Base-by-base conservation (phyloP, 2,888 invertebrate species). In the Agonopterix subpropinquella region DNA sequence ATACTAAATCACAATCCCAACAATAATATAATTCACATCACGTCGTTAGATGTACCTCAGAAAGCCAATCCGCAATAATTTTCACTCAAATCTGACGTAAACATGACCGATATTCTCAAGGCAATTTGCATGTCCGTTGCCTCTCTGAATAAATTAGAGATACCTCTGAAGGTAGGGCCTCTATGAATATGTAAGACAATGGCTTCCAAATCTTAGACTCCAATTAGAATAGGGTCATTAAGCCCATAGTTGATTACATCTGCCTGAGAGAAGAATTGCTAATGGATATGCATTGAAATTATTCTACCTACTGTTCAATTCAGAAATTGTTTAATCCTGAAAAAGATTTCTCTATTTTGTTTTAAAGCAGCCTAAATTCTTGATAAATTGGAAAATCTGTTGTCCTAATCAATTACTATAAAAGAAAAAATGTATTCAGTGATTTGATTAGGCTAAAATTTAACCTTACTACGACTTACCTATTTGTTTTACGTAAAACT, bases 161-260 rank as follows among this genome's bases (percentile, higher is more conserved):
- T 76, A 85, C 80, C 81, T 86, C 71, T 66, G 70, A 77, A 80
- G 73, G 75, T 67, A 62, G 61, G 54, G 63, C 68, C 70, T 72
- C 85, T 80, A 87, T 88, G 87, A 88, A 88, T 88, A 88, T 88
- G 87, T 87, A 88, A 88, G 87, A 85, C 86, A 80, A 80, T 81
- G 77, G 80, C 79, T 78, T 79, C 77, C 80, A 81, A 86, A 88
- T 86, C 86, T 86, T 82, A 83, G 80, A 58, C 72, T 75, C 79
- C 86, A 86, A 85, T 88, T 85, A 86, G 78, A 61, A 46, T 64
- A 64, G 73, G 79, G 80, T 81, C 83, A 83, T 84, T 82, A 83
- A 78, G 71, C 75, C 79, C 69, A 65, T 70, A 70, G 73, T 81
- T 79, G 76, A 81, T 82, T 81, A 83, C 80, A 68, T 69, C 73